Conservation (phyloP, 2,888 invertebrate species). For the Prenolepis imparis region DNA sequence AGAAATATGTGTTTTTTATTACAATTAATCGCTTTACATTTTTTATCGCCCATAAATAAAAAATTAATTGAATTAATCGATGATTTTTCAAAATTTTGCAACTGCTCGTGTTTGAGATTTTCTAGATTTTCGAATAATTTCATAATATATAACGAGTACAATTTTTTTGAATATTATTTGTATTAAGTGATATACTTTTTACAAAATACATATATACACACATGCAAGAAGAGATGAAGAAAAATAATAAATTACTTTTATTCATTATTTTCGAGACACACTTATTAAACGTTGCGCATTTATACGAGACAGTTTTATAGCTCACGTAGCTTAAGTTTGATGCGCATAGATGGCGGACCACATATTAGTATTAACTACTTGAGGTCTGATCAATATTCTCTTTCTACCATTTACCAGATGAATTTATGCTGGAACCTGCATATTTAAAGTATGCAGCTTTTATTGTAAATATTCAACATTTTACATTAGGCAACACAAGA, state of each 20-base stretch:
- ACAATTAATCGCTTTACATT: background rate
- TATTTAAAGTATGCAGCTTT: background rate
- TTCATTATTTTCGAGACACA: background rate
- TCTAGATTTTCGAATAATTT: background rate
- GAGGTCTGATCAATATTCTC: constrained; percentile 76
- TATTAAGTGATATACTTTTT: background rate
- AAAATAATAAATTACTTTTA: background rate
- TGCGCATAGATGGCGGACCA: constrained; percentile 77
- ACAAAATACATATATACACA: background rate
- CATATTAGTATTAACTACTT: constrained; percentile 72
- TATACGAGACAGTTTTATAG: background rate
- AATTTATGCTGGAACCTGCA: constrained; percentile 63
- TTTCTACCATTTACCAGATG: constrained; percentile 73
- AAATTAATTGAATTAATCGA: background rate
- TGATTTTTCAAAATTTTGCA: background rate
- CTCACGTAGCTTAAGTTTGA: constrained; percentile 56
- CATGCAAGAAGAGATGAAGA: background rate
- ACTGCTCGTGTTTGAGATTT: background rate
- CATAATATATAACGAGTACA: background rate
- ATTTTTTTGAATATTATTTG: background rate
- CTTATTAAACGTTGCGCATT: background rate
- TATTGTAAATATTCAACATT: background rate
- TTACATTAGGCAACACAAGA: background rate
- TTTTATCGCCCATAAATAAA: background rate
- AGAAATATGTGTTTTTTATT: background rate